Base-by-base conservation (phyloP, 2,888 invertebrate species). In the Bhutanitis thaidina region DNA sequence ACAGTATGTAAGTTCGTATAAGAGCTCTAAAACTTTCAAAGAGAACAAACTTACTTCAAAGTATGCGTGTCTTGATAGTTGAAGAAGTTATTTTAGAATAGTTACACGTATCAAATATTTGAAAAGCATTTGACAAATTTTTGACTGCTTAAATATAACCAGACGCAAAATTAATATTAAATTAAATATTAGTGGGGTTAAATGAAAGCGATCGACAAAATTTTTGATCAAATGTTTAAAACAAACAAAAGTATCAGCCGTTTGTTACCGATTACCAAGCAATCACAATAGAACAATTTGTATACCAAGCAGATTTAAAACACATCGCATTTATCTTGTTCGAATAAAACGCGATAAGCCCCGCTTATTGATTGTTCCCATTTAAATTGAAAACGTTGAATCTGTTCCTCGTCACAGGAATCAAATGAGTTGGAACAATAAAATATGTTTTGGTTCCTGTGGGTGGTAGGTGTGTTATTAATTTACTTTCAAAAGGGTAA, bases 301-400 rank as follows among this genome's bases (percentile, higher is more conserved):
- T 79, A 73, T 69, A 69, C 68, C 66, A 65, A 66, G 76, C 74
- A 77, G 77, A 81, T 83, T 85, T 80, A 77, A 82, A 82, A 81
- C 75, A 76, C 74, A 75, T 75, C 67, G 65, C 70, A 76, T 81
- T 74, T 70, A 77, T 81, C 79, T 80, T 75, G 72, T 77, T 72
- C 71, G 68, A 68, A 70, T 70, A 81, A 80, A 80, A 83, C 71
- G 77, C 77, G 77, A 79, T 79, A 82, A 81, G 74, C 79, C 69
- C 58, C 64, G 71, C 69, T 77, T 83, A 83, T 85, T 81, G 83
- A 84, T 84, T 80, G 80, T 80, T 62, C 62, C 77, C 71, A 77
- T 82, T 84, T 78, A 78, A 82, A 82, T 79, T 80, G 77, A 79
- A 80, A 77, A 73, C 69, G 73, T 61, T 65, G 65, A 69, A 76